Evolutionary conservation across 2,113 vertebrate genomes (phyloP).

Genomic region (Elanus axillaris): DNA sequence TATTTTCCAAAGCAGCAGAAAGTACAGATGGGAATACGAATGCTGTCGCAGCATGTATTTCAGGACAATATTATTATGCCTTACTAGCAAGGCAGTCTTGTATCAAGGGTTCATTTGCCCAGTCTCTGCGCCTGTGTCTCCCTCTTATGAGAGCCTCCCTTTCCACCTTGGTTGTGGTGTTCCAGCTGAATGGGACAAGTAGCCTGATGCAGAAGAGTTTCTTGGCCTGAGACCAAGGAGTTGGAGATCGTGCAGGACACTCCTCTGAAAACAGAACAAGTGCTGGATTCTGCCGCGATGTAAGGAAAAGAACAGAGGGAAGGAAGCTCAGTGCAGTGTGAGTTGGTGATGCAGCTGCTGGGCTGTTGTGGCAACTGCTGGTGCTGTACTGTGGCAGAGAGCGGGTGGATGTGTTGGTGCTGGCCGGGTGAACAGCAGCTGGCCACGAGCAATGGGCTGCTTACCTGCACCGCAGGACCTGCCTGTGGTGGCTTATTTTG

Average conservation of each 20-base stretch:
- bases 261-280: neutral
- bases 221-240: neutral
- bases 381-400: rapidly evolving
- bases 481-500: rapidly evolving
- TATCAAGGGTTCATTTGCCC: neutral
- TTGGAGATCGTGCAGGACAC: neutral
- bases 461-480: neutral
- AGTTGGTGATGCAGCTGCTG: neutral
- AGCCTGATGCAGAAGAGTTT: neutral
- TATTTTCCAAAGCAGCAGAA: neutral
- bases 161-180: neutral
- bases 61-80: neutral
- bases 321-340: neutral
- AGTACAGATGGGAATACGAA: neutral
- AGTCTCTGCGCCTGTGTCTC: neutral
- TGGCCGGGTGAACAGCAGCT: neutral
- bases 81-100: neutral
- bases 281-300: rapidly evolving
- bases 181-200: neutral
- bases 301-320: neutral
- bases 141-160: neutral
- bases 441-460: rapidly evolving
- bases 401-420: rapidly evolving
- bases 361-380: neutral
- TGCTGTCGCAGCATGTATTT: neutral